A percentile compares a stretch with the other conserved stretches of the same genome.
Evolutionary conservation across 2,797 vertebrate genomes (phyloP).

Genomic region (Neostethus bicornis): DNA sequence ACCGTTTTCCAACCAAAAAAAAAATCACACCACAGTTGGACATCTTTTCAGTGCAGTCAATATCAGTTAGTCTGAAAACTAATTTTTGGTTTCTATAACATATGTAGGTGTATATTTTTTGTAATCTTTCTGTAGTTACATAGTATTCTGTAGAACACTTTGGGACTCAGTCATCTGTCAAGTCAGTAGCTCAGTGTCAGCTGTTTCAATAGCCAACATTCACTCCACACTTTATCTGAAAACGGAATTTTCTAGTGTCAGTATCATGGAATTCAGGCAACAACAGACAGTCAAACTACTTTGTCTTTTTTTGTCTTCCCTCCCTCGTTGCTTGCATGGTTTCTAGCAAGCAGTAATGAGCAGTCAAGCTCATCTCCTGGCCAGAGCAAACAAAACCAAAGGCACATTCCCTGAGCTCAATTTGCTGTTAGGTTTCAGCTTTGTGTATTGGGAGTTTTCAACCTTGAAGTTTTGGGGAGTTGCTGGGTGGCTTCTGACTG

Average conservation of each 20-base stretch:
- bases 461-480: slow-evolving; percentile 73
- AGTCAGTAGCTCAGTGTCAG: neutral
- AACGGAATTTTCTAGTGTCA: slow-evolving; percentile 2
- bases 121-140: neutral
- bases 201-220: slow-evolving; percentile 2
- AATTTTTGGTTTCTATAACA: neutral
- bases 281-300: slow-evolving; percentile 35
- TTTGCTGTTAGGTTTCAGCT: slow-evolving; percentile 85
- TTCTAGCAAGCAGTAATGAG: slow-evolving; percentile 77
- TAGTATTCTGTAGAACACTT: neutral
- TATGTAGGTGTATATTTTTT: neutral
- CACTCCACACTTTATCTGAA: neutral
- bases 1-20: neutral
- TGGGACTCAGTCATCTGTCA: neutral
- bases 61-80: neutral
- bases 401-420: slow-evolving; percentile 86
- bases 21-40: too few species aligned
- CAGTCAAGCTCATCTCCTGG: slow-evolving; percentile 86
- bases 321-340: slow-evolving; percentile 64
- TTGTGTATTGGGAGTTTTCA: slow-evolving; percentile 82
- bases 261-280: slow-evolving; percentile 32
- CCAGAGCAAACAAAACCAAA: slow-evolving; percentile 85
- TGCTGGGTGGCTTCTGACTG: slow-evolving; percentile 72
- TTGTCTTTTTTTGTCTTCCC: slow-evolving; percentile 45
- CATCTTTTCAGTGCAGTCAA: neutral